Conservation (phyloP, 92 coral and sea anemone species). For the Isaurus tuberculatus region DNA sequence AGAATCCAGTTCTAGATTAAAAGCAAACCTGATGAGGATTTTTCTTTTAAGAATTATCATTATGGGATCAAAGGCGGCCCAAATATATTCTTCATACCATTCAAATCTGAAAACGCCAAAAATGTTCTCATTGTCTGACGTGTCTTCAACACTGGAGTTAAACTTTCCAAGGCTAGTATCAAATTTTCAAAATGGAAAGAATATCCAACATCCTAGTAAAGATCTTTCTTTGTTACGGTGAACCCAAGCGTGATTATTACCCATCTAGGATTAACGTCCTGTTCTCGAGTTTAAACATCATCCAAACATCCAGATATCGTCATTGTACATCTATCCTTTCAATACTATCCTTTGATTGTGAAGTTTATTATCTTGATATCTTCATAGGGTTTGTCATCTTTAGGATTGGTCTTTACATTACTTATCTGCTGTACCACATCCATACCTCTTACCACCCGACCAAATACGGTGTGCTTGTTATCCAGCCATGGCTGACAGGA, state of each 20-base stretch:
- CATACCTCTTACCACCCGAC: conserved; percentile 94
- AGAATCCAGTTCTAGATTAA: too few species aligned
- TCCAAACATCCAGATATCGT: background rate
- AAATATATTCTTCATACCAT: too few species aligned
- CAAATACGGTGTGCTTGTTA: conserved; percentile 98
- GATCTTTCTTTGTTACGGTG: background rate
- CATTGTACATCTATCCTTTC: background rate
- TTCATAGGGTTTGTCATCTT: conserved; percentile 96
- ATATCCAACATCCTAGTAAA: background rate
- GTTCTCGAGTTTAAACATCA: background rate
- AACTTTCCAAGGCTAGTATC: background rate
- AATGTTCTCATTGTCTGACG: background rate
- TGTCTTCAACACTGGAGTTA: background rate
- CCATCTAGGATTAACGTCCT: background rate
- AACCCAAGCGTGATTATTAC: background rate
- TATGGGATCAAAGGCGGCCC: too few species aligned
- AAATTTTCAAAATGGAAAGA: background rate
- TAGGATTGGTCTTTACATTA: conserved; percentile 84
- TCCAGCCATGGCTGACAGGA: conserved; percentile 92
- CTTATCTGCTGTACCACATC: conserved; percentile 89
- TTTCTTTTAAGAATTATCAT: too few species aligned
- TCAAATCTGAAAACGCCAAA: too few species aligned
- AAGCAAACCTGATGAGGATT: too few species aligned
- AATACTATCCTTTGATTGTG: conserved; percentile 63
- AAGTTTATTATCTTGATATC: conserved; percentile 91